Base-by-base conservation (phyloP, 2,797 vertebrate genomes). In the Pantherophis alleghaniensis region DNA sequence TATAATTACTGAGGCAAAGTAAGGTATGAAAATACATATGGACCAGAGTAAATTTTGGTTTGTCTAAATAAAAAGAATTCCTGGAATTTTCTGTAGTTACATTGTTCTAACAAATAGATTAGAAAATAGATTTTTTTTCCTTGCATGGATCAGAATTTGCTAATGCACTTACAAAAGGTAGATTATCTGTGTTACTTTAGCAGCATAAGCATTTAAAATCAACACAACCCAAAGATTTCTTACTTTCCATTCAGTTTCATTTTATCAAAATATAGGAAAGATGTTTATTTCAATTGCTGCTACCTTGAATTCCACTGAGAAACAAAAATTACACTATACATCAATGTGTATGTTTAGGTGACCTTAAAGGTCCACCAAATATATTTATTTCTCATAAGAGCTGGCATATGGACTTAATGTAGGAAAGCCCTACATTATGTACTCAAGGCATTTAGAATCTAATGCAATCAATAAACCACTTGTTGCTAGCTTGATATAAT, bases 331-430 rank as follows among this genome's bases (percentile, higher is more conserved):
- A 14, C n/a, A 94, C 1, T 91, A 93, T 32, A 2, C 20, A 94
- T 94, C 14, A 60, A 83, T 12, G 4, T 55, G 55, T 47, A 88
- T 18, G 5, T 91, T 90, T 42, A 91, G 22, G 60, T 60, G 24
- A 90, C 28, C 59, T 37, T 94, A 92, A 91, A 95, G 94, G 20
- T 47, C 90, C 88, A 37, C 14, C 86, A 88, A 94, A 92, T 87
- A 90, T n/a, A 69, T 42, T 69, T 13, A 12, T 69, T 94, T 92
- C 88, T 91, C 37, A 0, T 56, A 91, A 90, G 0, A 0, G 0
- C 91, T 74, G 14, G 60, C 79, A 69, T 92, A 60, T 7, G 18
- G 92, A 86, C 2, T 37, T 94, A 59, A 4, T 11, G 32, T 47
- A 12, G 22, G 14, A 88, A 24, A 90, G 28, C 86, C 92, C 42